Evolutionary conservation across 2,888 invertebrate species (phyloP), one percentile per base, ranked within the genome.

Genomic region (Chesias legatella): DNA sequence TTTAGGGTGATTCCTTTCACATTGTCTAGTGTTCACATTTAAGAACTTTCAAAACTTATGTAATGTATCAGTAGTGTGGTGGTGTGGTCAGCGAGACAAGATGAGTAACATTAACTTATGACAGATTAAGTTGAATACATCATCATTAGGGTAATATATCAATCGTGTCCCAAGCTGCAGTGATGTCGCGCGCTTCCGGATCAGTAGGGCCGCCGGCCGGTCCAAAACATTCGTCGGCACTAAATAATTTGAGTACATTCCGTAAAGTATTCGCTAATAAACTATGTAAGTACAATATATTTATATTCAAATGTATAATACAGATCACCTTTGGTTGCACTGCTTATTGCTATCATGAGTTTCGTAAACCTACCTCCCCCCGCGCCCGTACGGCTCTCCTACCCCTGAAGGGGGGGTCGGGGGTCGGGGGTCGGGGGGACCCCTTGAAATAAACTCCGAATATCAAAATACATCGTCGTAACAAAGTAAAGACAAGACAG

Each of bases 381-480:
- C 30, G 7, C 30, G 9, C 11, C n/a, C 8, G 21, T 11, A n/a
- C n/a, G 8, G n/a, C 13, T 11, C 8, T n/a, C 10, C 13, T 13
- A 7, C 10, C 26, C 5, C 13, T 3, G n/a, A n/a, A n/a, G n/a
- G 2, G 2, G 27, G n/a, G 22, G 1, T 5, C 6, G 8, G 31
- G 30, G 30, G 17, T n/a, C 7, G 2, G 27, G n/a, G 22, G 1
- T 5, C 6, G 8, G 31, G 30, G 30, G 17, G 17, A 13, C 30
- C 22, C 13, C 10, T 10, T 37, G 62, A 71, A 63, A 73, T 79
- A 79, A 79, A 79, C 79, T 75, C 67, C 68, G 51, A 71, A 77
- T 77, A 76, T 73, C 76, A 77, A 77, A 79, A 78, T 79, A 73
- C 68, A 69, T 63, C 57, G 60, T 70, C 61, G 51, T 72, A 73